A percentile compares a stretch with the other conserved stretches of the same genome.
Evolutionary conservation across 2,113 vertebrate species (phyloP).

Genomic region (Capreolus pygargus): DNA sequence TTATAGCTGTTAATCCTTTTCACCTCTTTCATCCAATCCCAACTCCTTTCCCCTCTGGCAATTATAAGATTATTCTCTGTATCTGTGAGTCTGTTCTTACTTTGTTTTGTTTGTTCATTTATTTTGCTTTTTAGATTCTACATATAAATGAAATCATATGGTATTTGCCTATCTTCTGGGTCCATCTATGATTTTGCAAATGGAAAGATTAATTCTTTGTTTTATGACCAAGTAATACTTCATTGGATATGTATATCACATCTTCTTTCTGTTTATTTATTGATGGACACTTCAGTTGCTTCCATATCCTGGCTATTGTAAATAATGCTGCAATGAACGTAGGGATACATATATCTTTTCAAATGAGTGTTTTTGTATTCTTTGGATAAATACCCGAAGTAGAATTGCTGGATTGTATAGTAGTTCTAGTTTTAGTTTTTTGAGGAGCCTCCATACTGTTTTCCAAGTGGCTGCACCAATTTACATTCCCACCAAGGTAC

Average conservation of each 20-base stretch:
- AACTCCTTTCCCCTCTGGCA: not conserved
- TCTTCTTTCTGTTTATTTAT: not conserved
- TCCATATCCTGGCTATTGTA: not conserved
- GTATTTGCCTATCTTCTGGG: not conserved
- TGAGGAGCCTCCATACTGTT: not conserved
- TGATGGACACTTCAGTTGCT: not conserved
- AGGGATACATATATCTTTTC: not conserved
- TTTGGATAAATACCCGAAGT: not conserved
- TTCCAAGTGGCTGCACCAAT: not conserved
- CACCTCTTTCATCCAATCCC: not conserved
- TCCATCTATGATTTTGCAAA: not conserved
- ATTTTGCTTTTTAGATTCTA: not conserved
- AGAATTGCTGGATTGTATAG: not conserved
- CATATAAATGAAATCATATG: not conserved
- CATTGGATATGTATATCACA: not conserved
- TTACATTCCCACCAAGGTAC: not conserved
- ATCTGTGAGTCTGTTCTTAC: not conserved
- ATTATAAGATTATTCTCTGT: not conserved
- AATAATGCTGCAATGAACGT: not conserved
- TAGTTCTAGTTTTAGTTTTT: not conserved
- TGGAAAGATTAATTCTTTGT: not conserved
- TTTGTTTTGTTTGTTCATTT: not conserved
- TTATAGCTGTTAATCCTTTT: not conserved
- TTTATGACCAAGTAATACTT: not conserved
- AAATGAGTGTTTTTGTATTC: not conserved